Evolutionary conservation across 2,797 vertebrate genomes (phyloP).

Genomic region (Dromococcyx pavoninus): DNA sequence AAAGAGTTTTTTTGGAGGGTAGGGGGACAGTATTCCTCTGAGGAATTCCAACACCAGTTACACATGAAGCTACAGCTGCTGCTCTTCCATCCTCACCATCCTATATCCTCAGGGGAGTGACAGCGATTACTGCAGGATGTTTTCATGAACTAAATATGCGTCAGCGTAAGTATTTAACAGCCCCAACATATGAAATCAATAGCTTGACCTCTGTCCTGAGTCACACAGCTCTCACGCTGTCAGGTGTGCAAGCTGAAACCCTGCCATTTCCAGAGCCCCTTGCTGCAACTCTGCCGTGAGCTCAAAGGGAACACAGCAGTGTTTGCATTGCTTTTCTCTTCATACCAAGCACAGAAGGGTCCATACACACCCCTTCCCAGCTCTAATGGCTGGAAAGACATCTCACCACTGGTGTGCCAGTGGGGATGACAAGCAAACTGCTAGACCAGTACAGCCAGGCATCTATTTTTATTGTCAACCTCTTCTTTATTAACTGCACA

Average conservation of each 20-base stretch:
- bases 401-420: background rate
- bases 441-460: background rate
- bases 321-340: accelerated
- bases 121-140: background rate
- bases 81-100: background rate
- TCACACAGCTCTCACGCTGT: background rate
- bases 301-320: accelerated
- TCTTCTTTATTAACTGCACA: background rate
- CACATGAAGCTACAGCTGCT: background rate
- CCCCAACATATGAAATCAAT: background rate
- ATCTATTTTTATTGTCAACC: too few species aligned
- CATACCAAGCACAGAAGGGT: accelerated
- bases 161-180: background rate
- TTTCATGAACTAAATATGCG: background rate
- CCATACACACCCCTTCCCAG: background rate
- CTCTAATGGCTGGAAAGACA: background rate
- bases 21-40: background rate
- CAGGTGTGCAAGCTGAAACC: background rate
- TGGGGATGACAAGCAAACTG: accelerated
- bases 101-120: background rate
- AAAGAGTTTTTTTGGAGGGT: background rate
- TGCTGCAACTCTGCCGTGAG: accelerated
- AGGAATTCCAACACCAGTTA: background rate
- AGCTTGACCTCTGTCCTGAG: background rate
- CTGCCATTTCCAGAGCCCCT: accelerated